Evolutionary conservation across 2,113 vertebrate species (phyloP), one percentile per base, ranked within the genome.

Genomic region (Vidua macroura): DNA sequence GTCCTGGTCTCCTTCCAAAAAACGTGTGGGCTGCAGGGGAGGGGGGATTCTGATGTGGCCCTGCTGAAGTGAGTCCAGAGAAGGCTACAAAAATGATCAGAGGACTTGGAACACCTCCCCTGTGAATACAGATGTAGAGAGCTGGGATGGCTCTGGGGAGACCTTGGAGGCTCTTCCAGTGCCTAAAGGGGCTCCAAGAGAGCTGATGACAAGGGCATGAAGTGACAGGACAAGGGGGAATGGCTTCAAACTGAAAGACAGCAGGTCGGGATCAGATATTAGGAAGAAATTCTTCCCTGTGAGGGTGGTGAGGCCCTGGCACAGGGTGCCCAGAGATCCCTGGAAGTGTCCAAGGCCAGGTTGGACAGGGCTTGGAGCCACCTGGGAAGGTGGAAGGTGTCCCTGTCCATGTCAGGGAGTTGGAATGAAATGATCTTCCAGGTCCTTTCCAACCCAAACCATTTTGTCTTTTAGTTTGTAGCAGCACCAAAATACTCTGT

Each of bases 321-420:
- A 41, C 23, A 19, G 39, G 27, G 0, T 74, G 13, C 9, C 41
- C 82, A 64, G 69, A 55, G 23, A 23, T 46, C 41, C n/a, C 49
- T 84, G 59, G 28, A 3, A 74, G 6, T 56, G 28, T 3, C 49
- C 41, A 74, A 64, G 3, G n/a, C 12, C 51, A 13, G n/a, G 23
- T 0, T 39, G 41, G 30, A 28, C 0, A 0, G 68, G 7, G 7
- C 7, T 51, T 55, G 49, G 27, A 64, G 39, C 33, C 9, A 0
- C 17, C 28, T 74, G 49, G n/a, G 28, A 9, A 0, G n/a, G 41
- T 33, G 58, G 23, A 56, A 64, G 11, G 2, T 48, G 23, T 64
- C 49, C 11, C 28, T 64, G 9, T 22, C 12, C 2, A 1, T 55
- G 41, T 11, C 18, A 33, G 17, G 39, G 20, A 9, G 2, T 7